Conservation (phyloP, 35 echinoderm and acorn worm species). For the Lytechinus variegatus region DNA sequence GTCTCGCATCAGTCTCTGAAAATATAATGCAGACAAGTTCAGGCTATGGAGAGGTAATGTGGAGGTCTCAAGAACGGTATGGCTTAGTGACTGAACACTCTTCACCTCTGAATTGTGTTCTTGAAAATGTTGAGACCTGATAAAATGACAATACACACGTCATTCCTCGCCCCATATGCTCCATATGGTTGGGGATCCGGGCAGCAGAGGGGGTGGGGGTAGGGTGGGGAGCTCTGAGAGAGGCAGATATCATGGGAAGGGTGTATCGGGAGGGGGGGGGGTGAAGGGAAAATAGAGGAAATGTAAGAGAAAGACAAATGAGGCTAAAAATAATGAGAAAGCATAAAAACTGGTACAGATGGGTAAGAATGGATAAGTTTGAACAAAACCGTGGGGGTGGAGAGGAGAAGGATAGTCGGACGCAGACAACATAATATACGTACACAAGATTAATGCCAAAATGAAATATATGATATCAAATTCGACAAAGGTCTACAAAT, state of each 20-base stretch:
- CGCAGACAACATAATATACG: no score
- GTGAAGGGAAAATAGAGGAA: neutral
- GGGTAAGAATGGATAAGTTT: no score
- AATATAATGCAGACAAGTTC: neutral
- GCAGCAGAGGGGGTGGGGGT: neutral
- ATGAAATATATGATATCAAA: no score
- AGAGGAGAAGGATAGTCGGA: no score
- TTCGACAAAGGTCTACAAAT: neutral
- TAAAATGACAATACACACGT: constrained; percentile 24
- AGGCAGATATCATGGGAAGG: neutral
- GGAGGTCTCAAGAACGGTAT: neutral
- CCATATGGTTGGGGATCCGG: constrained; percentile 46
- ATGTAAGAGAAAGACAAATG: neutral
- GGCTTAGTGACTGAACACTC: neutral
- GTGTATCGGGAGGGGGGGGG: neutral
- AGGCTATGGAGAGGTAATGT: neutral
- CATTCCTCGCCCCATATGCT: constrained; percentile 24
- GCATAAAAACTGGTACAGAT: neutral
- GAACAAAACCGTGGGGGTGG: no score
- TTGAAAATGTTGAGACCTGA: neutral
- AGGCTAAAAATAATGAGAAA: no score
- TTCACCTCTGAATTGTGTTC: neutral
- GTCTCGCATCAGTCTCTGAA: neutral
- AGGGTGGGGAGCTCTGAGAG: neutral
- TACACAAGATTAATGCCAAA: no score